These are phyloP conservation scores for Branchipolynoe longqiensis DNA, from an alignment of 2,888 invertebrate genomes.

Conservation along the genomic window DNA sequence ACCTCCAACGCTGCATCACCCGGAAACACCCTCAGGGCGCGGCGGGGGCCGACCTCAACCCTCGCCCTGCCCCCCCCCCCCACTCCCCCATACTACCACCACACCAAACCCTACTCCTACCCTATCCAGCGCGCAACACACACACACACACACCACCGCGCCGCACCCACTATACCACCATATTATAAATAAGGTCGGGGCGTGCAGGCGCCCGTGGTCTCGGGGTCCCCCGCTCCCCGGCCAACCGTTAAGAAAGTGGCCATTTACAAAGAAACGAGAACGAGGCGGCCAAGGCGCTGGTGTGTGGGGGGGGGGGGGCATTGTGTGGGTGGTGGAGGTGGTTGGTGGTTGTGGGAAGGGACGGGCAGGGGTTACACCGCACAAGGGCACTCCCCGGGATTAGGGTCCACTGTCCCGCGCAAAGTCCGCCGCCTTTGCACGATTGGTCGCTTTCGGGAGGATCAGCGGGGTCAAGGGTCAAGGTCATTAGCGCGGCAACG, in stretches of 20 bases:
- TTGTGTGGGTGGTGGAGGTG: no score
- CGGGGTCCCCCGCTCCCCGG: constrained; percentile 5
- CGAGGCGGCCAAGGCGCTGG: constrained; percentile 8
- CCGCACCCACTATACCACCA: constrained; percentile 28
- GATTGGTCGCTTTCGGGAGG: constrained; percentile 28
- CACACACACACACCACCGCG: not conserved
- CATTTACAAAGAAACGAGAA: constrained; percentile 56
- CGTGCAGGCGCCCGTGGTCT: not conserved
- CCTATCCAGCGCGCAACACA: no score
- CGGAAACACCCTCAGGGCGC: no score
- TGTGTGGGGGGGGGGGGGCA: constrained; percentile 1
- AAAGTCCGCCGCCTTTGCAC: constrained; percentile 17
- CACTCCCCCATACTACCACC: no score
- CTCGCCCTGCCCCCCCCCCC: not conserved
- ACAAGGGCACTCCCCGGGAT: constrained; percentile 38
- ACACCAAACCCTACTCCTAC: no score
- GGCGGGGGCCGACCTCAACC: not conserved
- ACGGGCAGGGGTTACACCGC: no score
- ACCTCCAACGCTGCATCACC: constrained; percentile 1
- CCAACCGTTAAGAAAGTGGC: constrained; percentile 46
- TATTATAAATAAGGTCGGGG: constrained; percentile 31
- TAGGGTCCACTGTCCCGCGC: constrained; percentile 28
- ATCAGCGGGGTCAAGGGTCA: constrained; percentile 38
- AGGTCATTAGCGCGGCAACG: constrained; percentile 43
- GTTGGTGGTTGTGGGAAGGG: no score